Base-by-base conservation (phyloP, 2,797 vertebrate genomes). In the Limosa lapponica region DNA sequence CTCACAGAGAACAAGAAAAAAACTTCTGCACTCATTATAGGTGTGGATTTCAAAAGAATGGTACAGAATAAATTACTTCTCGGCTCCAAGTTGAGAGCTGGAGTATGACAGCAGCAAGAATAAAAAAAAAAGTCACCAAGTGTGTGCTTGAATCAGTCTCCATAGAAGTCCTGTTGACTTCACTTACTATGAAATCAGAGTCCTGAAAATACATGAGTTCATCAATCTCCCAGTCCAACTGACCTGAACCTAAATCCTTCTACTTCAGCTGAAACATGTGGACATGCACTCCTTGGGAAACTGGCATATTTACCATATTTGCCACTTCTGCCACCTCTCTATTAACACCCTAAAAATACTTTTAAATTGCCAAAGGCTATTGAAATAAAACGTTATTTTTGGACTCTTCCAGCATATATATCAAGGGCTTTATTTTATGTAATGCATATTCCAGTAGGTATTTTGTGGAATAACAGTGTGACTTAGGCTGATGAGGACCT, bases 21-120 rank as follows among this genome's bases (percentile, higher is more conserved):
- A 34, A 58, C 36, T 75, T 18, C 46, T 87, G 52, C 32, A 13
- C 30, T 74, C 61, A 54, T 94, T 58, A 86, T 9, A 83, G 46
- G 46, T 65, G 46, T 34, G 52, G 72, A 92, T 65, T 87, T 69
- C 52, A 39, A 43, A 70, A 78, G 61, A 73, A 58, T 37, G n/a
- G 51, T 48, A 41, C 22, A 14, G 87, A 82, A 79, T 61, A 83
- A 79, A 94, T 79, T 23, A 55, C 30, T 87, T 70, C 34, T 65
- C 51, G 17, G 72, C 78, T 86, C 61, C 65, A 69, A 15, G n/a
- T 54, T 34, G 52, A 37, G 71, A 82, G 81, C 30, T 64, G 66
- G 27, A 73, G 39, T 30, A 73, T 19, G 77, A 82, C 39, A 82
- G 66, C 55, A 82, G 61, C 43, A 72, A 54, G 37, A 69, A 52